A percentile compares a stretch with the other conserved stretches of the same genome.
phyloP scores from a whole-genome alignment of 2,797 vertebrate genomes.

The Megalops cyprinoides region DNA sequence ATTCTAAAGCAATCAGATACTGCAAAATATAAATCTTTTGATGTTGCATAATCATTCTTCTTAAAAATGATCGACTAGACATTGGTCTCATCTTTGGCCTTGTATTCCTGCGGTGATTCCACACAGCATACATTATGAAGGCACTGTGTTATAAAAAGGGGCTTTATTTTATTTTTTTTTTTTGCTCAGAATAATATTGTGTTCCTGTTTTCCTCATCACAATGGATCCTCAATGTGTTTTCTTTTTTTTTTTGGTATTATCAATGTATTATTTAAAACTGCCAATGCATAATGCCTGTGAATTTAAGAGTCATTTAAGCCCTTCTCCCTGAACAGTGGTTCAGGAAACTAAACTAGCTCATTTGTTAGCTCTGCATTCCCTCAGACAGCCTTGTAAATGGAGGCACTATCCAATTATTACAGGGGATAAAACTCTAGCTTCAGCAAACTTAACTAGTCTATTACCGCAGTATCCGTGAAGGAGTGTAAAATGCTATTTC shows the following conservation, averaged over 20 bases:
- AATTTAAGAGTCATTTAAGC: slow-evolving; percentile 59
- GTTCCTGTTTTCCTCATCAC: slow-evolving; percentile 21
- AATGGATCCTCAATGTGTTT: slow-evolving; percentile 37
- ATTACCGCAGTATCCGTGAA: slow-evolving; percentile 36
- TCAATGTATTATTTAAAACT: slow-evolving; percentile 24
- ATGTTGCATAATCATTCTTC: background rate
- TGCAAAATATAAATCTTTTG: background rate
- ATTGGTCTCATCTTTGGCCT: background rate
- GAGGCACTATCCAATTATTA: slow-evolving; percentile 61
- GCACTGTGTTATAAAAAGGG: background rate
- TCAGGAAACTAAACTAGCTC: slow-evolving; percentile 61
- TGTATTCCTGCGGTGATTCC: background rate
- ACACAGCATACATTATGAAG: background rate
- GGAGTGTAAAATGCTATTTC: background rate
- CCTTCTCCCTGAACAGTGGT: slow-evolving; percentile 54
- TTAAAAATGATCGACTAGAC: background rate
- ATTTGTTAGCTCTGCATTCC: slow-evolving; percentile 63
- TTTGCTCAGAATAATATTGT: slow-evolving; percentile 44
- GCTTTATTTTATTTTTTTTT: background rate
- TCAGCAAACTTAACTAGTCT: slow-evolving; percentile 42
- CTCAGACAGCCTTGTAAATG: slow-evolving; percentile 56
- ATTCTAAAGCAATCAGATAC: slow-evolving; percentile 24
- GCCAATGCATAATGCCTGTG: slow-evolving; percentile 32
- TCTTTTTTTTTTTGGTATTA: slow-evolving; percentile 43
- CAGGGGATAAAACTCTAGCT: slow-evolving; percentile 52